Percentiles rank a stretch among this genome's conserved stretches.
Conservation (phyloP, 2,113 vertebrate genomes). For the Prinia subflava region DNA sequence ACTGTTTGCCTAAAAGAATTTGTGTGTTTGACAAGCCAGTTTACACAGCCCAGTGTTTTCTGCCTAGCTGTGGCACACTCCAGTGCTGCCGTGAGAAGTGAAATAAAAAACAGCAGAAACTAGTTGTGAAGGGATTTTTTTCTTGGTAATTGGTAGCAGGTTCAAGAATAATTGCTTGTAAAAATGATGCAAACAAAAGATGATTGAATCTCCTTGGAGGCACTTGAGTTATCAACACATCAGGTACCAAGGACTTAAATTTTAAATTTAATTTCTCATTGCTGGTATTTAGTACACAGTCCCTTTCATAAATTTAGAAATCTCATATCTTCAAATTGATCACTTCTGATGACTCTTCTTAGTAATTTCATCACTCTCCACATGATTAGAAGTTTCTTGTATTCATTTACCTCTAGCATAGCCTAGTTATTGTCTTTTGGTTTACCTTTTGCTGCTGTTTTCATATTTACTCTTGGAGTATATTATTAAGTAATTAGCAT, state of each 20-base stretch:
- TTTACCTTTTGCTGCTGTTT: background rate
- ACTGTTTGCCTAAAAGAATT: background rate
- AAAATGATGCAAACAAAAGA: background rate
- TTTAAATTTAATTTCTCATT: background rate
- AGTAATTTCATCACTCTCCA: background rate
- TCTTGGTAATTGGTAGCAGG: background rate
- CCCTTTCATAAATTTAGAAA: background rate
- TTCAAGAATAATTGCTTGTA: background rate
- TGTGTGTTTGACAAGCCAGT: background rate
- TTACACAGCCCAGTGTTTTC: background rate
- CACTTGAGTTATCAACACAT: background rate
- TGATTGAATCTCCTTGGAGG: background rate
- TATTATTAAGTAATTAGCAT: background rate
- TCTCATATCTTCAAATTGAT: background rate
- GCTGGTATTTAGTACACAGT: background rate
- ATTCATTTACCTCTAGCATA: background rate
- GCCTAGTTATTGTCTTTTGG: background rate
- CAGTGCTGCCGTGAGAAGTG: background rate
- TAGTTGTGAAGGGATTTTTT: background rate
- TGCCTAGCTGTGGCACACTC: background rate
- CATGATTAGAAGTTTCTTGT: background rate
- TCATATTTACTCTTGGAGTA: background rate
- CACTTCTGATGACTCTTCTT: background rate
- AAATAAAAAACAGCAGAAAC: background rate
- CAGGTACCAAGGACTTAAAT: background rate